phyloP scores from a whole-genome alignment of 1,140 invertebrate genomes.

The Ptiloglossa arizonensis region DNA sequence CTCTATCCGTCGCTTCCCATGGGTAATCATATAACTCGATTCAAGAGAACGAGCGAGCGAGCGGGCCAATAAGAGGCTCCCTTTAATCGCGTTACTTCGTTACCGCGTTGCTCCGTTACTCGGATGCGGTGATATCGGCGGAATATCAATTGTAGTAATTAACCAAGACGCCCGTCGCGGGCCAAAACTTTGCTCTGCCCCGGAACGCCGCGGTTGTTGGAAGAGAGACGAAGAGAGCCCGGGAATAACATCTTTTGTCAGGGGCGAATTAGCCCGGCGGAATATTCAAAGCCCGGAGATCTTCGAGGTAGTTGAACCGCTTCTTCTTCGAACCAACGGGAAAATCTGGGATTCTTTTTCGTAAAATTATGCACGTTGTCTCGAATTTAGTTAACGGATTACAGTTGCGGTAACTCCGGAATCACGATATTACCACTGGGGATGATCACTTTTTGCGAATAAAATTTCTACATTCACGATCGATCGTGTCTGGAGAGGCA shows the following conservation, averaged over 20 bases:
- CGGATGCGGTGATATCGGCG: constrained; percentile 80
- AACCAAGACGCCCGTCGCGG: constrained; percentile 76
- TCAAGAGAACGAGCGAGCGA: constrained; percentile 75
- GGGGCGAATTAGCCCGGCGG: constrained; percentile 66
- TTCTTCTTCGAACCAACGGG: constrained; percentile 7
- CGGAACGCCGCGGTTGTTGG: constrained; percentile 40
- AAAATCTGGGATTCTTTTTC: constrained; percentile 4
- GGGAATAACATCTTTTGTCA: constrained; percentile 79
- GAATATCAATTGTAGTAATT: constrained; percentile 83
- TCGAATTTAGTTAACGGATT: too few species aligned
- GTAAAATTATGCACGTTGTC: too few species aligned
- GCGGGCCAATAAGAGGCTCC: constrained; percentile 79
- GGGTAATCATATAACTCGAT: constrained; percentile 81
- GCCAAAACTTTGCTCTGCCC: constrained; percentile 72
- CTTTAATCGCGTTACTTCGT: constrained; percentile 81
- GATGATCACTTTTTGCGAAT: too few species aligned
- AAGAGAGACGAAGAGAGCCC: constrained; percentile 50
- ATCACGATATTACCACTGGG: too few species aligned
- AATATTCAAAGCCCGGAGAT: constrained; percentile 73
- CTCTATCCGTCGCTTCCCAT: neutral
- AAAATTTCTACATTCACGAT: constrained; percentile 18
- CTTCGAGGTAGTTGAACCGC: constrained; percentile 69
- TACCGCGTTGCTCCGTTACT: constrained; percentile 78
- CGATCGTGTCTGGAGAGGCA: neutral
- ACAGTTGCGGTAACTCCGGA: too few species aligned